These are phyloP conservation scores for Hydrolagus affinis DNA, from an alignment of 2,113 vertebrate species.

Conservation along the genomic window DNA sequence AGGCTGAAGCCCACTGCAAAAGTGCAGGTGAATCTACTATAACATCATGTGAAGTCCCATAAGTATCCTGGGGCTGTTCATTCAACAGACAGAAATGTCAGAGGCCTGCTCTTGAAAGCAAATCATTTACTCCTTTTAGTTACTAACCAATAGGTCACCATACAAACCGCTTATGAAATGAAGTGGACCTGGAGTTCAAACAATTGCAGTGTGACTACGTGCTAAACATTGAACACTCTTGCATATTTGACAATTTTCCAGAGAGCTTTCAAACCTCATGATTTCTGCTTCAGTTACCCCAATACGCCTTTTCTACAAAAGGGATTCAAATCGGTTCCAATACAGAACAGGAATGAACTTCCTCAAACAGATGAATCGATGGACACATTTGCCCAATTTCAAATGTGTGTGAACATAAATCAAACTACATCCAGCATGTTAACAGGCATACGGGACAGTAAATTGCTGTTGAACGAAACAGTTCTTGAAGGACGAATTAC, in stretches of 20 bases:
- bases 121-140: conserved; percentile 10
- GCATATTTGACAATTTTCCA: not conserved
- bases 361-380: not conserved
- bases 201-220: not conserved
- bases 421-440: not conserved
- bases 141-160: not conserved
- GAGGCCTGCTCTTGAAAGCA: not conserved
- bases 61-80: not conserved
- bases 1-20: no score
- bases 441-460: not conserved
- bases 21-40: not conserved
- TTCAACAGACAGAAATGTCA: not conserved
- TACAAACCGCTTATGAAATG: not conserved
- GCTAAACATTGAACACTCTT: not conserved
- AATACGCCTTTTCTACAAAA: not conserved
- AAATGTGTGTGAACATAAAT: not conserved
- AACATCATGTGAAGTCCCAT: not conserved
- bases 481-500: no score
- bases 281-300: not conserved
- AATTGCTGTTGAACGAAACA: not conserved
- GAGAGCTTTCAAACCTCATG: not conserved
- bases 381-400: not conserved
- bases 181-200: not conserved
- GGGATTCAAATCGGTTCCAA: not conserved
- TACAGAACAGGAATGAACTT: not conserved